Evolutionary conservation across 64 coral and sea anemone genomes (phyloP).

Genomic region (Montipora cactus): DNA sequence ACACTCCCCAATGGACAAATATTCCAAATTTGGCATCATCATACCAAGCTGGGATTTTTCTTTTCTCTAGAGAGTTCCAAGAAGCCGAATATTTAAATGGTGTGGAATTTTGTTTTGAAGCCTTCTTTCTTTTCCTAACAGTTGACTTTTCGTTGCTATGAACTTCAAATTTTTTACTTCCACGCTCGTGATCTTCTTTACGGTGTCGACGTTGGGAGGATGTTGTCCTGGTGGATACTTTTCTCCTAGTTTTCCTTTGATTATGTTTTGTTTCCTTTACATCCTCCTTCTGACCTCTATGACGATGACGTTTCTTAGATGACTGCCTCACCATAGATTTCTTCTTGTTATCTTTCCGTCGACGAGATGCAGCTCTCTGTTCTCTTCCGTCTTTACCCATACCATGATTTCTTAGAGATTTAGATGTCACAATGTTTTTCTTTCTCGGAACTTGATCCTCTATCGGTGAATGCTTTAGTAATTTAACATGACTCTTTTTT

Average conservation of each 20-base stretch:
- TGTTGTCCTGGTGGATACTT: background rate
- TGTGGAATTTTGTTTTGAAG: background rate
- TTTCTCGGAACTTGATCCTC: background rate
- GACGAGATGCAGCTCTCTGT: background rate
- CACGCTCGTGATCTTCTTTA: background rate
- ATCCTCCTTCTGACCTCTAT: background rate
- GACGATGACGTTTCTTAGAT: background rate
- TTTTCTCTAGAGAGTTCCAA: slow-evolving; percentile 62
- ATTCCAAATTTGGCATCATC: slow-evolving; percentile 81
- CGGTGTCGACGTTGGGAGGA: background rate
- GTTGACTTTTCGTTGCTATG: slow-evolving; percentile 14
- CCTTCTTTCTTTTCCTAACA: background rate
- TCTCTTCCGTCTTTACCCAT: background rate
- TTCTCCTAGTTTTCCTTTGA: background rate
- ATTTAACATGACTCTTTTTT: background rate
- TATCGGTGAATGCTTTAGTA: background rate
- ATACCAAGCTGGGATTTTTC: slow-evolving; percentile 58
- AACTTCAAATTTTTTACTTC: background rate
- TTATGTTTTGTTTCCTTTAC: background rate
- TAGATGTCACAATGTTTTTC: background rate
- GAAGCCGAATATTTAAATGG: background rate
- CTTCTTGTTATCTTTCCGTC: background rate
- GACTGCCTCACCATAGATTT: background rate
- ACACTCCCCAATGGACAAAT: slow-evolving; percentile 77
- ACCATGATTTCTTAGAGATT: background rate